A percentile compares a stretch with the other conserved stretches of the same genome.
Evolutionary conservation across 2,113 vertebrate species (phyloP).

Genomic region (Fulica atra): DNA sequence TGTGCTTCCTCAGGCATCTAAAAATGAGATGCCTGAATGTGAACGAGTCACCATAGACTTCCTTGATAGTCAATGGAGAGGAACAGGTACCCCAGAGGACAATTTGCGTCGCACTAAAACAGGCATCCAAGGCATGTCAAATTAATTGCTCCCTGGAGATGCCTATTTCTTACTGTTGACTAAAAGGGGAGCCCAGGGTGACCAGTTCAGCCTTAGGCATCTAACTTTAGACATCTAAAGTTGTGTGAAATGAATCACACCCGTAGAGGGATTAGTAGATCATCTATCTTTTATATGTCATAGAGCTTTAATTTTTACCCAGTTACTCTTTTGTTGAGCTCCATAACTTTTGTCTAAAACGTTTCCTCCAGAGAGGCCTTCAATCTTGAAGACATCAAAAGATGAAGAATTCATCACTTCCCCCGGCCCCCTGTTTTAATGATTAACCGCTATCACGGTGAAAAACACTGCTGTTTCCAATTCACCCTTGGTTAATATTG

Average conservation of each 20-base stretch:
- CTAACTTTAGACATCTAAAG: background rate
- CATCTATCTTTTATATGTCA: background rate
- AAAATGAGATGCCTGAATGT: background rate
- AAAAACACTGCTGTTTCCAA: background rate
- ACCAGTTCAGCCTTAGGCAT: background rate
- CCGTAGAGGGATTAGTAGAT: background rate
- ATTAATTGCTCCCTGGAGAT: background rate
- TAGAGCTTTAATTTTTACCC: background rate
- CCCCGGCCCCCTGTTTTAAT: background rate
- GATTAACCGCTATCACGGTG: background rate
- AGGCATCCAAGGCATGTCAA: background rate
- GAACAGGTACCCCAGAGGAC: background rate
- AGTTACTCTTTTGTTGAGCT: background rate
- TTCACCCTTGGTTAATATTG: background rate
- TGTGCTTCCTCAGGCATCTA: accelerated
- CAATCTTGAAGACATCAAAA: background rate
- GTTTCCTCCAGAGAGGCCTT: background rate
- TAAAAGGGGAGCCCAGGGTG: background rate
- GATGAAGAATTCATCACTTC: background rate
- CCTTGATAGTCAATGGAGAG: background rate
- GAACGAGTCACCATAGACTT: background rate
- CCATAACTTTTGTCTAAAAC: background rate
- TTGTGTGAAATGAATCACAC: background rate
- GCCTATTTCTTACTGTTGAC: background rate
- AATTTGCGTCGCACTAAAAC: background rate